Evolutionary conservation across 2,888 invertebrate species (phyloP).

Genomic region (Volucella zonaria): DNA sequence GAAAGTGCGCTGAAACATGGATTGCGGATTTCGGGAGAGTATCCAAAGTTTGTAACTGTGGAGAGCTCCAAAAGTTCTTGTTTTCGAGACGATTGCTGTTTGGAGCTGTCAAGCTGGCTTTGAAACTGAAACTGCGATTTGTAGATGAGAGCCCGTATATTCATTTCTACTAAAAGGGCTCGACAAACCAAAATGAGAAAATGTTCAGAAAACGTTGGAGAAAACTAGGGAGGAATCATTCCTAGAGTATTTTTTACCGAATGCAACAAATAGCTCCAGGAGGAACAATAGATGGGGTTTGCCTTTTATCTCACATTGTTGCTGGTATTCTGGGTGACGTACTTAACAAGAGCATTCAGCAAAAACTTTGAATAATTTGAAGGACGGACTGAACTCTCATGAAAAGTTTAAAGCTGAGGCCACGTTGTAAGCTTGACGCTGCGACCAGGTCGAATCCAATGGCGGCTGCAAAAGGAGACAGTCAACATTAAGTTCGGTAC

Average conservation of each 20-base stretch:
- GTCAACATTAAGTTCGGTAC: conserved; percentile 9
- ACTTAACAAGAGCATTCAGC: not conserved
- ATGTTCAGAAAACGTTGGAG: conserved; percentile 36
- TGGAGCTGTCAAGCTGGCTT: conserved; percentile 46
- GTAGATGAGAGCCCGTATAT: conserved; percentile 31
- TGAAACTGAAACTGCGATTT: conserved; percentile 33
- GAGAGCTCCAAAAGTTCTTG: conserved; percentile 53
- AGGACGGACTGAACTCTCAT: conserved; percentile 1
- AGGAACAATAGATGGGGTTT: conserved; percentile 20
- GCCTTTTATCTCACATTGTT: conserved; percentile 25
- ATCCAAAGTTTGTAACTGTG: conserved; percentile 38
- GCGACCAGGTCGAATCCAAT: not conserved
- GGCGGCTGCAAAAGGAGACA: no score
- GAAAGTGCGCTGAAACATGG: conserved; percentile 47
- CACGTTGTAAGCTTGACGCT: not conserved
- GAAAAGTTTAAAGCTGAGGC: conserved; percentile 11
- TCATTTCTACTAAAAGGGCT: conserved; percentile 37
- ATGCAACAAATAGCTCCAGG: conserved; percentile 42
- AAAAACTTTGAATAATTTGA: not conserved
- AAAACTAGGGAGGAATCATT: conserved; percentile 7
- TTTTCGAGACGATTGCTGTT: conserved; percentile 25
- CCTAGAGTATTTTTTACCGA: conserved; percentile 39
- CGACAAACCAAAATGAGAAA: conserved; percentile 6
- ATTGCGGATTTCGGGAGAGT: conserved; percentile 44
- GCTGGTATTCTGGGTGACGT: conserved; percentile 17